Evolutionary conservation across 2,797 vertebrate species (phyloP), one percentile per base, ranked within the genome.

Genomic region (Hoplostethus atlanticus): DNA sequence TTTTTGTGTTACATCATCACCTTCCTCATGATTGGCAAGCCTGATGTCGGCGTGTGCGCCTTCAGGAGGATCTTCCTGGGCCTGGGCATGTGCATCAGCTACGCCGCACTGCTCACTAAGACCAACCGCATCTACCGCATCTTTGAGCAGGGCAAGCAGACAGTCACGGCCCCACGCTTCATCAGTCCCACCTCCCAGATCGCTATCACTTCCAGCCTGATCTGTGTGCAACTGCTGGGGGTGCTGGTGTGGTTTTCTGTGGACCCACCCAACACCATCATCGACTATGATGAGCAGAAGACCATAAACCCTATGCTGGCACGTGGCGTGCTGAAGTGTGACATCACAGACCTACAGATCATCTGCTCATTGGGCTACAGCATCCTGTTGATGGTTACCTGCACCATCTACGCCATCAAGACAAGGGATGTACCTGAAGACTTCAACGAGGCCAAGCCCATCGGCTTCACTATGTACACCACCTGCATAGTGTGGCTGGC

Each of bases 391-490:
- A 99, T 99, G 98, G 98, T 99, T 72, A 99, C 98, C 28, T 99
- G 98, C 91, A 99, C 98, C 91, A 97, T 99, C 84, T 99, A 99
- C 5, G 98, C 98, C 92, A 99, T 99, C 95, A 99, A 99, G 95
- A 99, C 98, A 47, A 94, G 98, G 90, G 98, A 98, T 73, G 98
- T 99, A 84, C 98, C 98, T 0, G 98, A 99, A 94, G 99, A 99
- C 93, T 99, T 99, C 95, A 99, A 99, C 28, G 98, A 99, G 92
- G 98, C 98, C 86, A 99, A 99, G 72, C 98, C 98, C 89, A 99
- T 99, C 84, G 98, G 98, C 90, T 99, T 99, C 93, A 99, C 98
- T 80, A 99, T 99, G 98, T 99, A 99, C 92, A 99, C 98, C 76
- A 99, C 98, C 51, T 99, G 98, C 93, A 99, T 99, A 88, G 98